These are phyloP conservation scores for Oxycera nigricornis DNA, from an alignment of 2,888 invertebrate genomes.

Conservation along the genomic window DNA sequence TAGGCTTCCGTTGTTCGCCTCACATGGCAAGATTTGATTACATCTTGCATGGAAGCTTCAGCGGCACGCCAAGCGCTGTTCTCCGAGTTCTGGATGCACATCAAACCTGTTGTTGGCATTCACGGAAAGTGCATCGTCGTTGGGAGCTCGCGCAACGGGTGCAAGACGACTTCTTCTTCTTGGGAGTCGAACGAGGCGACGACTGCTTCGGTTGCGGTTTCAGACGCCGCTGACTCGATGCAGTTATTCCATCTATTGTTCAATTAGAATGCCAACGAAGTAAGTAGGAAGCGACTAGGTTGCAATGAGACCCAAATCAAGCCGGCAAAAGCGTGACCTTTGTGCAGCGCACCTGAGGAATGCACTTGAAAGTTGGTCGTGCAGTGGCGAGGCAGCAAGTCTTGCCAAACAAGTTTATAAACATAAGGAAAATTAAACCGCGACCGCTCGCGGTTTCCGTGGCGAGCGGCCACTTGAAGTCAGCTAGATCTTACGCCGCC, in stretches of 20 bases:
- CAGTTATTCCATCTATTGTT: not conserved
- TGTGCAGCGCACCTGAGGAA: constrained; percentile 24
- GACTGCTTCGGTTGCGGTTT: not conserved
- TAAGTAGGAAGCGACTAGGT: not conserved
- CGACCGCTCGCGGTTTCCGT: not conserved
- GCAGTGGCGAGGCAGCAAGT: not conserved
- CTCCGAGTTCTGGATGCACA: constrained; percentile 3
- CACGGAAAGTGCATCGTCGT: not conserved
- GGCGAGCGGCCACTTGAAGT: not conserved
- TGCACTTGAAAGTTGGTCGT: constrained; percentile 24
- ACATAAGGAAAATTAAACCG: constrained; percentile 1
- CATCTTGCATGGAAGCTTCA: not conserved
- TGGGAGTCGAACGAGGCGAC: not conserved
- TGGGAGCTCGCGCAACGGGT: not conserved
- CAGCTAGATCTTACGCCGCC: not conserved
- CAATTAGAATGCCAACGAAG: not conserved
- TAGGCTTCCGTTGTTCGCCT: not conserved
- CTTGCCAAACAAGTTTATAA: constrained; percentile 33
- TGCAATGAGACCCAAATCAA: not conserved
- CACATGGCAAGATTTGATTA: constrained; percentile 3
- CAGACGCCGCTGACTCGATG: not conserved
- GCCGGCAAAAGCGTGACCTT: not conserved
- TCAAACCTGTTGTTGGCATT: constrained; percentile 18
- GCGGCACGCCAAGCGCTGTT: not conserved
- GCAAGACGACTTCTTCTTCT: not conserved